Conservation (phyloP, 2,888 invertebrate genomes). For the Mylabris sibirica region DNA sequence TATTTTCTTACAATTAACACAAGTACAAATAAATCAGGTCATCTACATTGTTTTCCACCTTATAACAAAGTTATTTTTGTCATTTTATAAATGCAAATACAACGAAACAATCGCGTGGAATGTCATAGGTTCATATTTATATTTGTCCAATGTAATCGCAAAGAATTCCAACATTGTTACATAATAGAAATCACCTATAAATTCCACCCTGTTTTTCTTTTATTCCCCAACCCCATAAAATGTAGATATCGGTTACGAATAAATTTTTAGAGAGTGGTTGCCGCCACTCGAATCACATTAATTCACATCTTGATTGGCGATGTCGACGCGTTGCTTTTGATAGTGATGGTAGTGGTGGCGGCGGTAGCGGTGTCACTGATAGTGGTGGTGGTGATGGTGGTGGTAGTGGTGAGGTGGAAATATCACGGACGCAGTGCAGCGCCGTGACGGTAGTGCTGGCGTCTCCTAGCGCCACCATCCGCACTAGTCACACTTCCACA, state of each 20-base stretch:
- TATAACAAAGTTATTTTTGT: background rate
- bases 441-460: constrained; percentile 57
- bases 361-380: background rate
- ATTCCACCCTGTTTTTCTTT: background rate
- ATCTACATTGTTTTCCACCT: too few relatives aligned
- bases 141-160: background rate
- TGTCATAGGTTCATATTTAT: constrained; percentile 30
- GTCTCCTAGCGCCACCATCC: constrained; percentile 57
- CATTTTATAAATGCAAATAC: constrained; percentile 10
- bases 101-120: constrained; percentile 29
- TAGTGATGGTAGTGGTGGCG: background rate
- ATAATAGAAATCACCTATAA: constrained; percentile 5
- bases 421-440: constrained; percentile 52
- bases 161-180: background rate
- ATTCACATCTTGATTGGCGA: constrained; percentile 31
- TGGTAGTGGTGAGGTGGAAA: constrained; percentile 35
- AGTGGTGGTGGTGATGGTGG: background rate
- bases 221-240: background rate
- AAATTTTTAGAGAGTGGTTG: constrained; percentile 16
- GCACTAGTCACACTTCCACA: constrained; percentile 40
- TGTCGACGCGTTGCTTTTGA: constrained; percentile 16
- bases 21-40: too few relatives aligned
- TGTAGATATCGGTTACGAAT: constrained; percentile 14
- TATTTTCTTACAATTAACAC: too few relatives aligned
- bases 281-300: constrained; percentile 21